Base-by-base conservation (phyloP, 2,888 invertebrate genomes). In the Allacma fusca region DNA sequence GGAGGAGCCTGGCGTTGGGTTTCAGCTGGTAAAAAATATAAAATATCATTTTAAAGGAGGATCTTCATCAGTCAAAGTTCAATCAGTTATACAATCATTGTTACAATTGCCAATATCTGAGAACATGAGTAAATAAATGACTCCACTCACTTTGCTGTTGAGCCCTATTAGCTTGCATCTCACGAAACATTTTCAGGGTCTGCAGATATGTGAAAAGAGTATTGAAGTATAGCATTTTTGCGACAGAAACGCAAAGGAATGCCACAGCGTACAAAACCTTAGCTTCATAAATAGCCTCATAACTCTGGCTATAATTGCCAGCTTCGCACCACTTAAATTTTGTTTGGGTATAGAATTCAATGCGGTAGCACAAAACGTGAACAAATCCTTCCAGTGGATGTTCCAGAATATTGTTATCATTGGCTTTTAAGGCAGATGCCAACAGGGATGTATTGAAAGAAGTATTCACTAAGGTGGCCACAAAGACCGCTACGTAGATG, bases 211-310 rank as follows among this genome's bases (percentile, higher is more conserved):
- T 76, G 21, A 69, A 69, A 0, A 76, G 62, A 1, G 76, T 76
- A 21, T 76, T 76, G 64, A 50, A 76, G 28, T 76, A 76, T 1
- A 76, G 29, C 70, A 76, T 69, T 43, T 70, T 76, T 1, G 69
- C 62, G 13, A 70, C 59, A 19, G 62, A 16, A 9, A 34, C 26
- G 7, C 62, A 43, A 64, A 76, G 21, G 24, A 57, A 69, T 1
- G 70, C 70, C 5, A 62, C 29, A 1, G 69, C 34, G 24, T 69
- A 64, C 9, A 70, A 26, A 21, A 76, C 34, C 1, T 24, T 43
- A 0, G 68, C 59, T 26, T 76, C 76, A 24, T 64, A 28, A 23
- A 68, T 19, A 19, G 29, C 59, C 16, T 76, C 34, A 21, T 73
- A 64, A 29, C 62, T 50, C 24, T 21, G 21, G 19, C 13, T 40